Evolutionary conservation across 1,140 invertebrate genomes (phyloP), one percentile per base, ranked within the genome.

Genomic region (Halyomorpha halys): DNA sequence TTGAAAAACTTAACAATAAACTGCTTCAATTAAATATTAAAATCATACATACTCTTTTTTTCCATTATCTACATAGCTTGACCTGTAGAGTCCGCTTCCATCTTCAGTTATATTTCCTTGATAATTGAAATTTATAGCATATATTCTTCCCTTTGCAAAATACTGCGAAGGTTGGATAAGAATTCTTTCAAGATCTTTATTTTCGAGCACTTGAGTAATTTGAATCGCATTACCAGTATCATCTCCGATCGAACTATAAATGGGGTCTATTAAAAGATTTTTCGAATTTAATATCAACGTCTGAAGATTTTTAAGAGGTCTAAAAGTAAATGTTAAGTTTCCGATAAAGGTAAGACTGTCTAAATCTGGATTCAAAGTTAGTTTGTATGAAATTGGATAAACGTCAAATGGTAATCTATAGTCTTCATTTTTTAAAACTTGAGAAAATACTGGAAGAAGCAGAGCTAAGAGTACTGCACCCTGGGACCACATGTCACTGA

Each of bases 41-140:
- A n/a, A n/a, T n/a, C n/a, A n/a, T 25, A 56, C 53, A 18, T 16
- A 56, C 53, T 56, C 18, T 25, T 25, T 21, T 5, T 16, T 25
- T 45, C 60, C 60, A 47, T 44, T 14, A 47, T 61, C 60, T 1
- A 18, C 44, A 16, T 61, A 61, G 8, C 18, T 39, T 2, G 60
- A 44, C 14, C 60, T 45, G 19, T 61, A 61, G 2, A 61, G 16
- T 1, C 39, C 60, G 23, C 16, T 47, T 2, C 60, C 60, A 25
- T 61, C 60, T 13, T 61, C 60, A 47, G 30, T 45, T 39, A 61
- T 61, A 14, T 49, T 53, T 6, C 62, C 62, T 54, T 30, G 2
- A 45, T 53, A 54, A 16, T 56, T 56, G 53, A 56, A 56, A 23
- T 23, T 19, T 11, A 25, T 15, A 16, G 53, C 15, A 25, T 56